Conservation (phyloP, 2,888 invertebrate species). For the Ceraclea dissimilis region DNA sequence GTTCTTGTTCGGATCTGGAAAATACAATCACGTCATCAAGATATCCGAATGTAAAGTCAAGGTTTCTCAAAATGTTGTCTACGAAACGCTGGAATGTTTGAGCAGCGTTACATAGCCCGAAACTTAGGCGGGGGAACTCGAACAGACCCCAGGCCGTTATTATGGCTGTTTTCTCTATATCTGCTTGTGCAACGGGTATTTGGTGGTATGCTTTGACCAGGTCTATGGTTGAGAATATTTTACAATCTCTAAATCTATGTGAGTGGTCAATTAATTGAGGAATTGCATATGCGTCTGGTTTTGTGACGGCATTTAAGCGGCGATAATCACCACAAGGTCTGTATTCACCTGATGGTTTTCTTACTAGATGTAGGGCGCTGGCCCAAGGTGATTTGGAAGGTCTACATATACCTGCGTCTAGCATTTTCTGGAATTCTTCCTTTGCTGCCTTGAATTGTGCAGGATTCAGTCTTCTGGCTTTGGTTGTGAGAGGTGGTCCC, state of each 20-base stretch:
- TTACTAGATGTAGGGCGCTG: neutral
- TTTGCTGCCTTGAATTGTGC: neutral
- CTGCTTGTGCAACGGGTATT: neutral
- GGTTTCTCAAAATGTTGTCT: neutral
- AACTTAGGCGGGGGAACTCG: neutral
- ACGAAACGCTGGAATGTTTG: neutral
- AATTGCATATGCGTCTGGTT: neutral
- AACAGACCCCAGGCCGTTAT: neutral
- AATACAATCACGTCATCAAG: neutral
- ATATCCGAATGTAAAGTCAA: neutral
- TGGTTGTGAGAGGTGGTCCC: neutral
- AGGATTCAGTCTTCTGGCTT: neutral
- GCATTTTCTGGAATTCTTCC: neutral
- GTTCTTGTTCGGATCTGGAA: neutral
- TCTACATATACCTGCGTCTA: neutral
- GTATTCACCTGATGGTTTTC: neutral
- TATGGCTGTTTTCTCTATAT: neutral
- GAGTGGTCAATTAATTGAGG: neutral
- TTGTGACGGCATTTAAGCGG: neutral
- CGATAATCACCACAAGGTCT: neutral
- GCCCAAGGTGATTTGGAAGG: neutral
- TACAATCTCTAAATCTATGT: neutral
- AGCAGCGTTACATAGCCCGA: neutral
- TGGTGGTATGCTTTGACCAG: constrained; percentile 1
- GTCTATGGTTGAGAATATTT: neutral